Base-by-base conservation (phyloP, 1,140 invertebrate genomes). In the Bactericera cockerelli region DNA sequence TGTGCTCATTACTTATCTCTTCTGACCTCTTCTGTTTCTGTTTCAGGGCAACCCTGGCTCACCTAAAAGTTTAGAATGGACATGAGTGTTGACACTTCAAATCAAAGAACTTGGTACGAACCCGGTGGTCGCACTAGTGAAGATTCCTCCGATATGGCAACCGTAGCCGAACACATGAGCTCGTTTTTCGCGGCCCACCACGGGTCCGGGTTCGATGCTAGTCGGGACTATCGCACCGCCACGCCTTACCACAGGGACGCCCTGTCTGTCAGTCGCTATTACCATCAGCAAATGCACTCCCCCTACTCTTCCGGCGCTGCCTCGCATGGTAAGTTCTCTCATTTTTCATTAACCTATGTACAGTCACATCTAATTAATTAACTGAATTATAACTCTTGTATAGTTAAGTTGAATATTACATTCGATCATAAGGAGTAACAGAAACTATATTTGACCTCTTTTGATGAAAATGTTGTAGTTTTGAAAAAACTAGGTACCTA, bases 31-130 rank as follows among this genome's bases (percentile, higher is more conserved):
- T 49, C 42, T 49, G 4, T 22, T 49, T 49, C 22, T 3, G 19
- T 49, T 49, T 49, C 42, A 49, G 42, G 42, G 42, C 42, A 49
- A 31, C n/a, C n/a, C 42, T 49, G 42, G 42, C 42, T 49, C 42
- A 49, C n/a, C 22, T 49, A 49, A 49, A 6, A 8, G 6, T 49
- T 49, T 49, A 49, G 42, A 49, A 49, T 49, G 42, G 42, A 49
- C 42, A 49, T 49, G 42, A 49, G 42, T 49, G 42, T 49, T 49
- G 42, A 49, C 22, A 49, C 42, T 22, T 49, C 42, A 8, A 49
- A 49, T 49, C 42, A 49, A 49, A 49, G 42, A 49, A 49, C 8
- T 49, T 49, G 42, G 42, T 49, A 49, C 42, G 42, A 49, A 22
- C 19, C 42, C 42, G 42, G 42, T 19, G 42, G 42, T 49, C n/a